Conservation (phyloP, 2,113 vertebrate genomes). For the Neomonachus schauinslandi region DNA sequence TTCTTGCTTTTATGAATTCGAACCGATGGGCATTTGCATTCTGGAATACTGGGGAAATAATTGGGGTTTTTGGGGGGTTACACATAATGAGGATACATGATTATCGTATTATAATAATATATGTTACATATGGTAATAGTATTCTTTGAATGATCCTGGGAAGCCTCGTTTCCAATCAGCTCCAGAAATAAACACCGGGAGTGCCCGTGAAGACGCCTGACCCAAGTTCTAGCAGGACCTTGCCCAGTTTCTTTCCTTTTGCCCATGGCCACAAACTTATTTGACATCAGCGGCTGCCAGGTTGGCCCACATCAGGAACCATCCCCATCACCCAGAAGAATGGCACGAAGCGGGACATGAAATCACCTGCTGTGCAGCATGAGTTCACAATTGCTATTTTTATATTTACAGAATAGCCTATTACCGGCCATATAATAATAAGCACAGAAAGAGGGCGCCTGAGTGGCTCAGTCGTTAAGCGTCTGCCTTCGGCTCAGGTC, state of each 20-base stretch:
- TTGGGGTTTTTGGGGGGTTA: background rate
- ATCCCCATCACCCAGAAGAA: too few relatives aligned
- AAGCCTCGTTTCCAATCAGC: background rate
- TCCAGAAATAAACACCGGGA: background rate
- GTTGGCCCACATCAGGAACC: rapidly evolving
- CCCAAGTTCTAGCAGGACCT: rapidly evolving
- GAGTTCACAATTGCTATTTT: background rate
- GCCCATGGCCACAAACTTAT: rapidly evolving
- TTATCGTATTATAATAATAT: too few relatives aligned
- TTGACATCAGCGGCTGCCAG: rapidly evolving
- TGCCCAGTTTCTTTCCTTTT: rapidly evolving
- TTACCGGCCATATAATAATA: too few relatives aligned
- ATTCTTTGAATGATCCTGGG: background rate
- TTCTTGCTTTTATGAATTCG: background rate
- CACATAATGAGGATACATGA: background rate
- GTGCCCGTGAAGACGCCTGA: background rate
- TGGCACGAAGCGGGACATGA: background rate
- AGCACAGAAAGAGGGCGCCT: background rate
- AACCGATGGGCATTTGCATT: background rate
- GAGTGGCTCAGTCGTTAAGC: too few relatives aligned
- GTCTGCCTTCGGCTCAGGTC: too few relatives aligned
- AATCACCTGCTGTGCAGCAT: rapidly evolving
- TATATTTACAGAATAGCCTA: background rate
- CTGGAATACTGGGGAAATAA: rapidly evolving
- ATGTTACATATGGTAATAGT: background rate